Evolutionary conservation across 2,797 vertebrate species (phyloP), one percentile per base, ranked within the genome.

Genomic region (Poecilia gillii): DNA sequence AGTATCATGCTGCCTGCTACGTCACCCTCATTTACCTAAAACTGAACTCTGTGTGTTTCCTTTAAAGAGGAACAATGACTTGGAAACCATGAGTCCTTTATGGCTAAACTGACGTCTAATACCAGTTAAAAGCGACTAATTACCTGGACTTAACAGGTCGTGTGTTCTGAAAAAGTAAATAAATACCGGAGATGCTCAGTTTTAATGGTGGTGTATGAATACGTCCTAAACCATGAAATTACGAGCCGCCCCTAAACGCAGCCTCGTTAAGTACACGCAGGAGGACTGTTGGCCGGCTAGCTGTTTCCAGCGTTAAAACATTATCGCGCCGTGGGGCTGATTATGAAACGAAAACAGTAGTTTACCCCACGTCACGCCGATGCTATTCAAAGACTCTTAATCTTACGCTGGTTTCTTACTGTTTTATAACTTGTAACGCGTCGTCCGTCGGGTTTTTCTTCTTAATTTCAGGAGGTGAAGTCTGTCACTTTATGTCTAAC

Each of bases 361-460:
- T 80, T 49, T 28, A 83, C 11, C 43, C 77, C 55, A 36, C 31
- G 41, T 85, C 77, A 75, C 18, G 46, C 13, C 36, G 79, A 62
- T 62, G 79, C 39, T 45, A 73, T 11, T 74, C 28, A 83, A 79
- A 76, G 25, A 66, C 71, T 8, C 0, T 14, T 3, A 78, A 36
- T 82, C 47, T 90, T 49, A 71, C 36, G 53, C 74, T 66, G 74
- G 57, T 82, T 89, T 78, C 92, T 94, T 94, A 93, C 91, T 91
- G 86, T 92, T 88, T 88, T 75, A 71, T 77, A 83, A 91, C 89
- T 85, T 85, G 85, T 83, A 84, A 75, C 45, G 82, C 89, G 88
- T 85, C 84, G 90, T 94, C 88, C 90, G 83, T 88, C 83, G 49
- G 68, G 5, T 14, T 92, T 94, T 91, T 91, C 90, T 91, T 90